Base-by-base conservation (phyloP, 2,888 invertebrate genomes). In the Zeuzera pyrina region DNA sequence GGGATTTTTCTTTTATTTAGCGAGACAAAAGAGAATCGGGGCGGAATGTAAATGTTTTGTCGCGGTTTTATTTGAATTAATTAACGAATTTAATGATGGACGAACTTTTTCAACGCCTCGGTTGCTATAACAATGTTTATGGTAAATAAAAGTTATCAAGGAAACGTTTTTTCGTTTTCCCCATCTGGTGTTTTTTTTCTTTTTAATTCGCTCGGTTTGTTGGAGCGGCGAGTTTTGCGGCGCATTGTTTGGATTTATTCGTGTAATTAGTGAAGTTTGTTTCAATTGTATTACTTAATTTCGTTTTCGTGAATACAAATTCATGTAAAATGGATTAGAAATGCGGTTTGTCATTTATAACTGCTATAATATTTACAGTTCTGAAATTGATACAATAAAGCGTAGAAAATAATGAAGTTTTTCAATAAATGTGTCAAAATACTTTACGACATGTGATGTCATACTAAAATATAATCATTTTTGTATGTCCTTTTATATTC, bases 31-130 rank as follows among this genome's bases (percentile, higher is more conserved):
- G 59, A 57, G 62, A 65, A 57, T 59, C 60, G 57, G 62, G 63
- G 65, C 39, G 43, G 46, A 71, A 76, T 71, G 72, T 70, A 74
- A 81, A 79, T 78, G 71, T 68, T 77, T 72, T 69, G 71, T 65
- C 72, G 78, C 71, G 70, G 78, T 74, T 77, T 74, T 71, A 72
- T 83, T 83, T 78, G 83, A 81, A 81, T 83, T 83, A 83, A 83
- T 83, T 83, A 83, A 78, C 64, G 72, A 63, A 67, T 72, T 72
- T 83, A 81, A 83, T 83, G 79, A 79, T 64, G 65, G 61, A n/a
- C 65, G 54, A 76, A 81, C 70, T 79, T 81, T 76, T 74, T 74
- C 68, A 67, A 68, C 68, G 46, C 40, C 47, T 49, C 31, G 27
- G 36, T 35, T 50, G 47, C 59, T 57, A 67, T 77, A 77, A 79